phyloP scores from a whole-genome alignment of 2,888 invertebrate genomes.

The Phasia obesa region DNA sequence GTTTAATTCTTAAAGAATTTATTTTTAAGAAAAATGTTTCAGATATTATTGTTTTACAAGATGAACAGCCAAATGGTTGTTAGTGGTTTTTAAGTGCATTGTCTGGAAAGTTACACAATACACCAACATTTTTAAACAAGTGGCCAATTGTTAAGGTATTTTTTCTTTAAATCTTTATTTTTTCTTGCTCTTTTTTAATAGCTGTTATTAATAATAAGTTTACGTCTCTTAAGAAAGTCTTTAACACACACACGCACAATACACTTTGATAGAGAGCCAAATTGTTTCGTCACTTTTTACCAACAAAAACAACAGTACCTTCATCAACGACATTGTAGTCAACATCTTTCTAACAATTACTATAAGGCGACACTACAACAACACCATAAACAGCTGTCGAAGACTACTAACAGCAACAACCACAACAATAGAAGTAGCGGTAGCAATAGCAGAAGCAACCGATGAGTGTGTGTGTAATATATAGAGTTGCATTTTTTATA shows the following conservation, averaged over 20 bases:
- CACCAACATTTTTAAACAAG: slow-evolving; percentile 47
- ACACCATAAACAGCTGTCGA: slow-evolving; percentile 3
- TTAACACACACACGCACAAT: not conserved
- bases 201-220: slow-evolving; percentile 33
- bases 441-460: slow-evolving; percentile 22
- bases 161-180: slow-evolving; percentile 18
- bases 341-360: slow-evolving; percentile 51
- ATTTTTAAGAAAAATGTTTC: not conserved
- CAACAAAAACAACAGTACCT: slow-evolving; percentile 36
- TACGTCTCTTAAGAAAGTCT: slow-evolving; percentile 18
- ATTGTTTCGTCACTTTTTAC: slow-evolving; percentile 54
- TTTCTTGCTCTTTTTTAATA: slow-evolving; percentile 17
- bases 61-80: slow-evolving; percentile 33
- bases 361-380: slow-evolving; percentile 17
- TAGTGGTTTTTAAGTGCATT: slow-evolving; percentile 49
- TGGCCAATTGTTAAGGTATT: slow-evolving; percentile 48
- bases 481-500: slow-evolving; percentile 62
- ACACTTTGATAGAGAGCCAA: slow-evolving; percentile 37
- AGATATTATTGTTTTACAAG: slow-evolving; percentile 46
- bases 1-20: not conserved
- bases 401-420: slow-evolving; percentile 24
- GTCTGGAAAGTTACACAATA: slow-evolving; percentile 35
- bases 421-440: not conserved
- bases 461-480: slow-evolving; percentile 33
- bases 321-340: slow-evolving; percentile 43